phyloP scores from a whole-genome alignment of 2,888 invertebrate genomes.

The Patella depressa region DNA sequence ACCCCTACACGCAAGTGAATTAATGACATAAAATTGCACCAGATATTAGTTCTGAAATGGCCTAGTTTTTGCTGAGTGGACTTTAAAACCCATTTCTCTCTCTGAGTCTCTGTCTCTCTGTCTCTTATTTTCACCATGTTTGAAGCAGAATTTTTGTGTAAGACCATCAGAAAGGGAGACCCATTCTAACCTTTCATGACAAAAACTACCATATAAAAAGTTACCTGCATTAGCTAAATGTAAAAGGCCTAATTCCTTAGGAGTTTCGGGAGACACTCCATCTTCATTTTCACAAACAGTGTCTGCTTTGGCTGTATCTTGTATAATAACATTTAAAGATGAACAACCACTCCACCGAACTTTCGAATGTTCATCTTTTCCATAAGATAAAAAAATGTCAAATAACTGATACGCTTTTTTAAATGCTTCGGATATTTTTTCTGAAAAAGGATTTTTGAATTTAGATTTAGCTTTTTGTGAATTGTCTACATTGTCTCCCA shows the following conservation, averaged over 20 bases:
- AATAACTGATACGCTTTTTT: constrained; percentile 60
- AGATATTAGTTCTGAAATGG: too few species aligned
- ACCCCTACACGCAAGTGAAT: too few species aligned
- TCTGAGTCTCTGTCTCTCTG: background rate
- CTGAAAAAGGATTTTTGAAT: constrained; percentile 47
- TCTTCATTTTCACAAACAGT: constrained; percentile 5
- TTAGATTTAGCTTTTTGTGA: constrained; percentile 13
- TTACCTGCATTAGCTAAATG: constrained; percentile 68
- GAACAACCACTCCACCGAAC: constrained; percentile 70
- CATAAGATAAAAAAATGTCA: constrained; percentile 66
- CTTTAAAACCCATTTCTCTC: too few species aligned
- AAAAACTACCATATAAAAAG: background rate
- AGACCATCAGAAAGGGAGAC: too few species aligned
- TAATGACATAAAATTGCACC: too few species aligned
- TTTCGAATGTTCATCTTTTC: constrained; percentile 66
- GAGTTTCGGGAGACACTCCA: constrained; percentile 40
- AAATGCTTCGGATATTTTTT: constrained; percentile 57
- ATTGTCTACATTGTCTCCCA: constrained; percentile 32
- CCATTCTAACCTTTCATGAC: too few species aligned
- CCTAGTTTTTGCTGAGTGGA: too few species aligned
- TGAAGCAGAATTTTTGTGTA: too few species aligned
- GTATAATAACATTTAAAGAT: constrained; percentile 58
- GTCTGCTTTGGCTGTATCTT: constrained; percentile 35
- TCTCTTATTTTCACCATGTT: background rate
- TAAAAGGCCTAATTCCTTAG: constrained; percentile 53